phyloP scores from a whole-genome alignment of 2,113 vertebrate species.

The Spilogale gracilis region DNA sequence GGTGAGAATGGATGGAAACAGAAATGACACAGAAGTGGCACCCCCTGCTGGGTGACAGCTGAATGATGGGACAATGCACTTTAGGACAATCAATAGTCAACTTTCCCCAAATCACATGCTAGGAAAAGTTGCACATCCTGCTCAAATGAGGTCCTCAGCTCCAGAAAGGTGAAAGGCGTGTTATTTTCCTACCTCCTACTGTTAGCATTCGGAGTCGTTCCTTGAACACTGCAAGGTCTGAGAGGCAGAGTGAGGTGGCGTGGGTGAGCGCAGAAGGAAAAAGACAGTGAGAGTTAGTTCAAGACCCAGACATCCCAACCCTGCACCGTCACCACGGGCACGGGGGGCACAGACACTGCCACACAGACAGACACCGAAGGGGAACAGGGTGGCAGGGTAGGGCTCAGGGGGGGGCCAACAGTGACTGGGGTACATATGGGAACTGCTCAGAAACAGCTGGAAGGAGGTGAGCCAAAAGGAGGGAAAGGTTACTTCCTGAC shows the following conservation, averaged over 20 bases:
- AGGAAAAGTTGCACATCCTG: slow-evolving; percentile 83
- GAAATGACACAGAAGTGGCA: not conserved
- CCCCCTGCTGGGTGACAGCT: not conserved
- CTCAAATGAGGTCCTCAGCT: slow-evolving; percentile 86
- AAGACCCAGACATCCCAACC: slow-evolving; percentile 19
- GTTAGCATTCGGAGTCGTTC: slow-evolving; percentile 96
- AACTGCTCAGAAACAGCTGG: slow-evolving; percentile 50
- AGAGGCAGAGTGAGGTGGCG: slow-evolving; percentile 88
- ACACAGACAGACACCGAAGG: slow-evolving; percentile 75
- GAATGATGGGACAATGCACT: not conserved
- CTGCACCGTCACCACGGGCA: slow-evolving; percentile 64
- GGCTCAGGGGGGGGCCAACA: not conserved
- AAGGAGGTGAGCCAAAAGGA: not conserved
- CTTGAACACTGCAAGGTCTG: slow-evolving; percentile 96
- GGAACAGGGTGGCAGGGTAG: slow-evolving; percentile 67
- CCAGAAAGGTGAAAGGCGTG: slow-evolving; percentile 82
- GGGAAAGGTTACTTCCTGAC: not conserved
- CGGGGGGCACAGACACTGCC: slow-evolving; percentile 71
- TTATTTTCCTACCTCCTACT: slow-evolving; percentile 96
- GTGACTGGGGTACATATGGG: not conserved
- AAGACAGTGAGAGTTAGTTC: slow-evolving; percentile 89
- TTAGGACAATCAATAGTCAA: slow-evolving; percentile 34
- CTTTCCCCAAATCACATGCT: slow-evolving; percentile 84
- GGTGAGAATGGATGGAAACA: slow-evolving; percentile 1
- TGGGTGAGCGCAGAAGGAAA: slow-evolving; percentile 83